Conservation (phyloP, 2,888 invertebrate genomes). For the Emmelina monodactyla region DNA sequence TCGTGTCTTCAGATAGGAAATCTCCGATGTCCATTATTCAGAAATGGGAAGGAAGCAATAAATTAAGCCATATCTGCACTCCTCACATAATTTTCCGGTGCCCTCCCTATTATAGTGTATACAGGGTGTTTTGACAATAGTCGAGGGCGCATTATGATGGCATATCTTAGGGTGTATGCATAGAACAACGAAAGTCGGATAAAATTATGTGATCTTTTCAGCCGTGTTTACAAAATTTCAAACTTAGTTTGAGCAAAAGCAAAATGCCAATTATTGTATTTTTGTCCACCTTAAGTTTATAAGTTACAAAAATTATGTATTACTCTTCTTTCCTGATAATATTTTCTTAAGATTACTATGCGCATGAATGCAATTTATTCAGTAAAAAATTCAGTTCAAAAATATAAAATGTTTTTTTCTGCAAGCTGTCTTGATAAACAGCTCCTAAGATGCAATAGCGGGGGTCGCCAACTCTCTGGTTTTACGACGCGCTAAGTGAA, state of each 20-base stretch:
- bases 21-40: constrained; percentile 7
- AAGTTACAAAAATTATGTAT: no score
- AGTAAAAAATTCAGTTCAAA: no score
- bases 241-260: no score
- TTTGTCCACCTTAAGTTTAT: no score
- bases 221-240: neutral
- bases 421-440: neutral
- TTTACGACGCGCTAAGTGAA: constrained; percentile 33
- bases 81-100: constrained; percentile 20
- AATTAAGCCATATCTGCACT: constrained; percentile 19
- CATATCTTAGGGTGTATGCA: neutral
- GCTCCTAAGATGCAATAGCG: constrained; percentile 1
- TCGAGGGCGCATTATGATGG: constrained; percentile 5
- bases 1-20: constrained; percentile 6
- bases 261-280: neutral
- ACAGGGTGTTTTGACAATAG: constrained; percentile 23
- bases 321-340: no score
- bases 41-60: constrained; percentile 15
- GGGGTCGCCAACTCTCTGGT: constrained; percentile 7
- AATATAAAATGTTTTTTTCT: no score
- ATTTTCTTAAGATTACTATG: no score
- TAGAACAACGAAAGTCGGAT: neutral
- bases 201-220: neutral
- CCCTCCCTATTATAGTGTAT: constrained; percentile 20
- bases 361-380: no score